Conservation (phyloP, 1,140 invertebrate genomes). For the Fopius arisanus region DNA sequence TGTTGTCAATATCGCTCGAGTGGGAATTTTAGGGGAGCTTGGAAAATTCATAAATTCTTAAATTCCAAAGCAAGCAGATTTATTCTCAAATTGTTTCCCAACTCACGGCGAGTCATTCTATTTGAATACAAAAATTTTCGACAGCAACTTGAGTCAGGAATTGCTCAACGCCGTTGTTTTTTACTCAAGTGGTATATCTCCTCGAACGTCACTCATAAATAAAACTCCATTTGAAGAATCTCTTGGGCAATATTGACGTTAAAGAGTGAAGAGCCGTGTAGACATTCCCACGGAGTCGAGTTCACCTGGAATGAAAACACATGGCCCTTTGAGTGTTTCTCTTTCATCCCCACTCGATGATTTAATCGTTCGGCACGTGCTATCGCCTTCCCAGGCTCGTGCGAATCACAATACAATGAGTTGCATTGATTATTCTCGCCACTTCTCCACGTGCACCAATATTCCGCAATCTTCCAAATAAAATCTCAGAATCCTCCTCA, state of each 20-base stretch:
- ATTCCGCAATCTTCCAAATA: too few relatives aligned
- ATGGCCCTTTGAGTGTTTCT: conserved; percentile 17
- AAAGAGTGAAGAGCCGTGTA: conserved; percentile 9
- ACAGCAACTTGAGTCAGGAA: too few relatives aligned
- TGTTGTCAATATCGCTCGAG: too few relatives aligned
- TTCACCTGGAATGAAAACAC: conserved; percentile 32
- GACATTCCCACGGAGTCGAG: conserved; percentile 36
- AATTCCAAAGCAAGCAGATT: too few relatives aligned
- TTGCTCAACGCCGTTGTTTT: too few relatives aligned
- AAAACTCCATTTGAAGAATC: conserved; percentile 7
- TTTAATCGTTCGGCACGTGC: not conserved
- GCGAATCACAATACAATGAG: not conserved
- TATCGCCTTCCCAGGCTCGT: conserved; percentile 12
- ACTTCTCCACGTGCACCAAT: not conserved
- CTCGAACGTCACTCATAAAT: not conserved
- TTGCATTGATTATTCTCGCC: not conserved
- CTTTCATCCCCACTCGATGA: not conserved
- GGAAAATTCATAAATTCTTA: too few relatives aligned
- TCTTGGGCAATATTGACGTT: conserved; percentile 17
- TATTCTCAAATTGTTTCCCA: too few relatives aligned
- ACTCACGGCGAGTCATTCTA: too few relatives aligned
- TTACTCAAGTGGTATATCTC: too few relatives aligned
- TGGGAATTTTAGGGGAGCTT: too few relatives aligned
- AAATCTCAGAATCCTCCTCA: too few relatives aligned
- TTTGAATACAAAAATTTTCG: too few relatives aligned